A percentile compares a stretch with the other conserved stretches of the same genome.
phyloP scores from a whole-genome alignment of 2,888 invertebrate genomes.

The Lasioglossum villosulum region DNA sequence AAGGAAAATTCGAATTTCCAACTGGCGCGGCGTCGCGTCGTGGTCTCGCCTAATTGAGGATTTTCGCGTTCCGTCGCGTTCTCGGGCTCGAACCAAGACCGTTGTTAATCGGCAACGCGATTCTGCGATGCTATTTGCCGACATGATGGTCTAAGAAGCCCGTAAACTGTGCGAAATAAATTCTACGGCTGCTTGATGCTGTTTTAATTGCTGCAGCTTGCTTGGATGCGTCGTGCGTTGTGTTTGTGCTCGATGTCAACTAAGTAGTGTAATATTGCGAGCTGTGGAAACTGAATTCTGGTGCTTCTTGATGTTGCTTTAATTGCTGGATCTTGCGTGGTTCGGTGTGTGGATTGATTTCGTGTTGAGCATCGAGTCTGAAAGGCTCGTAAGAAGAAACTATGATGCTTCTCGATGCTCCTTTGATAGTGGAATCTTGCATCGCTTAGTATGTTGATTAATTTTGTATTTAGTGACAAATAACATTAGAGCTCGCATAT shows the following conservation, averaged over 20 bases:
- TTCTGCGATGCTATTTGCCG: not conserved
- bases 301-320: not conserved
- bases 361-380: not conserved
- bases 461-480: not conserved
- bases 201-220: not conserved
- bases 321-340: not conserved
- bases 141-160: not conserved
- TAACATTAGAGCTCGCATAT: not conserved
- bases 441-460: not conserved
- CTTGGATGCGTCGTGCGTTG: not conserved
- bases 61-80: slow-evolving; percentile 2
- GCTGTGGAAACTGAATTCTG: not conserved
- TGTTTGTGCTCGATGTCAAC: not conserved
- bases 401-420: not conserved
- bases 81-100: not conserved
- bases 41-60: slow-evolving; percentile 22
- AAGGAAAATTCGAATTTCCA: slow-evolving; percentile 17
- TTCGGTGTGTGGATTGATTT: not conserved
- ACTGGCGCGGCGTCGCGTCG: not conserved
- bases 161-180: not conserved
- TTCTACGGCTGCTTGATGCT: not conserved
- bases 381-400: not conserved
- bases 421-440: not conserved
- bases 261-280: not conserved
- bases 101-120: not conserved